Conservation (phyloP, 2,113 vertebrate species). For the Sylvia atricapilla region DNA sequence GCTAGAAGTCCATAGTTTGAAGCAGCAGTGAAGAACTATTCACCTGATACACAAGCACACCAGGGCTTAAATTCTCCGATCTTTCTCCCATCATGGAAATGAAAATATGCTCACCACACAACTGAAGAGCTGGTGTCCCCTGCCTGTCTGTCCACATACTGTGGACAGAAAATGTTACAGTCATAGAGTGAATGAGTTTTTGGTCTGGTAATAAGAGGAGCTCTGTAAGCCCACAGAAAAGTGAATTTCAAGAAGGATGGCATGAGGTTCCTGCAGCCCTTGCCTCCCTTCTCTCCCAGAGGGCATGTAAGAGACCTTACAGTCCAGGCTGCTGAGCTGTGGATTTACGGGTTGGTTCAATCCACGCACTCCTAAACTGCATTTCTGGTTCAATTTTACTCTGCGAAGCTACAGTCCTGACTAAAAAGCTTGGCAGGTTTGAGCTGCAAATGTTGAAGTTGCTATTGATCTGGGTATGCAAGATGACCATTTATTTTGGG, state of each 20-base stretch:
- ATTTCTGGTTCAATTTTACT: background rate
- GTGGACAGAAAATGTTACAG: background rate
- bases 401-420: background rate
- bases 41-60: background rate
- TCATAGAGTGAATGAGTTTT: background rate
- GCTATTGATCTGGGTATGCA: background rate
- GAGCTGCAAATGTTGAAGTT: background rate
- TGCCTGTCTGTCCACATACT: background rate
- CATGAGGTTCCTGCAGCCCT: background rate
- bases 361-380: background rate
- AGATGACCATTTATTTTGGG: background rate
- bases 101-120: background rate
- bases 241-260: rapidly evolving
- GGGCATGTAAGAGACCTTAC: background rate
- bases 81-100: background rate
- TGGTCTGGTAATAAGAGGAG: background rate
- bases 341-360: background rate
- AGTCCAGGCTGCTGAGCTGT: background rate
- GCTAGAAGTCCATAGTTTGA: background rate
- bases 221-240: background rate
- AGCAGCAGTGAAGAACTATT: background rate
- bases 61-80: background rate
- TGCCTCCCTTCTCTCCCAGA: background rate
- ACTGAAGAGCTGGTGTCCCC: background rate
- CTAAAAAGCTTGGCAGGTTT: background rate